Percentiles rank a stretch among this genome's conserved stretches.
Evolutionary conservation across 2,888 invertebrate genomes (phyloP).

Genomic region (Stratiomys singularior): DNA sequence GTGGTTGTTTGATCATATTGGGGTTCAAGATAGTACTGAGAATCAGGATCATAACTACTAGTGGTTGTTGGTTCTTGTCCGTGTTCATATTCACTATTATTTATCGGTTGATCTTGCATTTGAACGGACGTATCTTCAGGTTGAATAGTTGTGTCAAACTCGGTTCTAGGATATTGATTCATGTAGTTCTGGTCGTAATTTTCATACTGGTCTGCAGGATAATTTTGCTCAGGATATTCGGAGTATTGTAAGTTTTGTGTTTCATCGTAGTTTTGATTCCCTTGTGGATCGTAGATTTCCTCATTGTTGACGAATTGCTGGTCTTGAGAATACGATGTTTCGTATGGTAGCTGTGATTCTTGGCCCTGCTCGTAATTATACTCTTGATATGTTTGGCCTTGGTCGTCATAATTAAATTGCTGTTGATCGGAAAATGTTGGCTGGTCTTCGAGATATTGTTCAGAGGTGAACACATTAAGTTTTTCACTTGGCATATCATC

Average conservation of each 20-base stretch:
- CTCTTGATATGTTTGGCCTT: neutral
- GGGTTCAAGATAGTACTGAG: slow-evolving; percentile 53
- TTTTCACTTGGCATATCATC: neutral
- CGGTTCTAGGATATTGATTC: slow-evolving; percentile 58
- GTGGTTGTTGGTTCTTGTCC: slow-evolving; percentile 58
- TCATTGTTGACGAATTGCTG: no score
- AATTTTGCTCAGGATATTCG: slow-evolving; percentile 19
- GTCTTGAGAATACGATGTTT: no score
- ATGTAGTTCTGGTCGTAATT: slow-evolving; percentile 58
- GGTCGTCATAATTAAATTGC: neutral
- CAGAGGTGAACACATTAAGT: neutral
- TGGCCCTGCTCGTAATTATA: slow-evolving; percentile 30
- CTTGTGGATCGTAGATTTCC: neutral
- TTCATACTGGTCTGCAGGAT: slow-evolving; percentile 38
- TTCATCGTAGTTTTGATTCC: neutral
- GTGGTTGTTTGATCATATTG: slow-evolving; percentile 54
- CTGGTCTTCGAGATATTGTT: neutral
- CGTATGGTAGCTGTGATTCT: slow-evolving; percentile 41
- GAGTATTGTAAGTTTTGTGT: neutral
- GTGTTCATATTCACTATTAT: slow-evolving; percentile 61
- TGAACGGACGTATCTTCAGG: slow-evolving; percentile 56
- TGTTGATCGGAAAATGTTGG: neutral
- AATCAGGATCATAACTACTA: slow-evolving; percentile 55
- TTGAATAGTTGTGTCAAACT: neutral
- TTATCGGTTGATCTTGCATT: slow-evolving; percentile 55